Percentiles rank a stretch among this genome's conserved stretches.
These are phyloP conservation scores for Ariolimax columbianus DNA, from an alignment of 2,888 invertebrate species.

Conservation along the genomic window DNA sequence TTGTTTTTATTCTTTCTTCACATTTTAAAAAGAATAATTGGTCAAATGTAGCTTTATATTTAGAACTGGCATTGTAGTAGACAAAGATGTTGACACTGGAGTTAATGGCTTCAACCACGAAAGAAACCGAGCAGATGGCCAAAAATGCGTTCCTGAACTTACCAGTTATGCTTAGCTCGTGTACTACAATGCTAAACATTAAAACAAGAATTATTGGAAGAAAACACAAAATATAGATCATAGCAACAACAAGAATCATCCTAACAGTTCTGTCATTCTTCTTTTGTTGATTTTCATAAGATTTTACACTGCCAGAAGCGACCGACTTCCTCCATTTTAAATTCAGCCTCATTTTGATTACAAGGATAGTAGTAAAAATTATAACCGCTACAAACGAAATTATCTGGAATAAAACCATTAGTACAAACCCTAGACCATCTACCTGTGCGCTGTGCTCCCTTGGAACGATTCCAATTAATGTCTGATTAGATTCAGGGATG, in stretches of 20 bases:
- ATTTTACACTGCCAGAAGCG: not conserved
- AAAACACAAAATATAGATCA: not conserved
- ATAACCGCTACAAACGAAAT: constrained; percentile 25
- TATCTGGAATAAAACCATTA: not conserved
- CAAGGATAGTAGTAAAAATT: constrained; percentile 12
- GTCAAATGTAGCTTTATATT: not conserved
- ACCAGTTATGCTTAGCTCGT: not conserved
- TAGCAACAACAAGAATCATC: not conserved
- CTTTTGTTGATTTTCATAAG: not conserved
- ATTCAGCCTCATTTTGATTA: not conserved
- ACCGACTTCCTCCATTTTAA: constrained; percentile 6
- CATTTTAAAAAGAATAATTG: not conserved
- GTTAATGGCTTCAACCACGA: constrained; percentile 8
- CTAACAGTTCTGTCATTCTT: constrained; percentile 11
- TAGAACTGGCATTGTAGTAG: constrained; percentile 6
- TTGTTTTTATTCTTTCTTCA: not conserved
- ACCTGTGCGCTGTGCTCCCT: not conserved
- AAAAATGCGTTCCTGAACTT: not conserved
- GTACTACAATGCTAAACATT: not conserved
- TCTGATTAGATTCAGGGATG: constrained; percentile 4
- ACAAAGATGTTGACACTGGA: constrained; percentile 27
- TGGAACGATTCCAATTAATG: not conserved
- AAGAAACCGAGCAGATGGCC: not conserved
- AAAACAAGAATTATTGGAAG: not conserved
- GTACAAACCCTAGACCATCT: not conserved